Evolutionary conservation across 1,140 invertebrate genomes (phyloP).

Genomic region (Bombus waltoni): DNA sequence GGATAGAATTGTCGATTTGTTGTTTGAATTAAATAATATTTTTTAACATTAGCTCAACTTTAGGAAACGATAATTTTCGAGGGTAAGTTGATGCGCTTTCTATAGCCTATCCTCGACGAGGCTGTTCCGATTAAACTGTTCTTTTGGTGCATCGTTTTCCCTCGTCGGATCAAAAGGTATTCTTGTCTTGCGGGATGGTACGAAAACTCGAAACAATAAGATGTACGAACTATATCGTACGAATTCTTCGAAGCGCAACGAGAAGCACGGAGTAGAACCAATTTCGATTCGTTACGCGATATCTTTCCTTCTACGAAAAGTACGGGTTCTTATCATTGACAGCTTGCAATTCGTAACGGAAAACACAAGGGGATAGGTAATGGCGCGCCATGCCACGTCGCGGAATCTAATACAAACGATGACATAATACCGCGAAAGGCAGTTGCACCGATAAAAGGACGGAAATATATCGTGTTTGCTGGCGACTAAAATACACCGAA

Average conservation of each 20-base stretch:
- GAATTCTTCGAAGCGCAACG: not conserved
- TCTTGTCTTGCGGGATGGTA: too few species aligned
- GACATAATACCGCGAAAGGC: slow-evolving; percentile 41
- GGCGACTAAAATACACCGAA: not conserved
- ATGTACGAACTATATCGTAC: not conserved
- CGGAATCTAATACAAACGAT: slow-evolving; percentile 64
- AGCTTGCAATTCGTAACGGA: slow-evolving; percentile 59
- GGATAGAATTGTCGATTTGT: too few species aligned
- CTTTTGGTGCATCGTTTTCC: too few species aligned
- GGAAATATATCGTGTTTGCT: not conserved
- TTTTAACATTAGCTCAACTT: too few species aligned
- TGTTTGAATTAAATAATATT: too few species aligned
- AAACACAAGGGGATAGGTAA: slow-evolving; percentile 1
- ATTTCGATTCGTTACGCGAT: slow-evolving; percentile 18
- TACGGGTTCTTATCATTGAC: slow-evolving; percentile 56
- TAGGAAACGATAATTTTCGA: too few species aligned
- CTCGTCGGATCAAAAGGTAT: too few species aligned
- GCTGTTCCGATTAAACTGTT: too few species aligned
- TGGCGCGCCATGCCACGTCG: slow-evolving; percentile 38
- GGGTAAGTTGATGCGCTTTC: too few species aligned
- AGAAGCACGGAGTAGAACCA: not conserved
- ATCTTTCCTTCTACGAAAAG: slow-evolving; percentile 21
- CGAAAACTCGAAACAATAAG: not conserved
- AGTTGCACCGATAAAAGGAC: slow-evolving; percentile 36
- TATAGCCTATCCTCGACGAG: too few species aligned